A percentile compares a stretch with the other conserved stretches of the same genome.
Evolutionary conservation across 2,888 invertebrate species (phyloP).

Genomic region (Scotopteryx bipunctaria): DNA sequence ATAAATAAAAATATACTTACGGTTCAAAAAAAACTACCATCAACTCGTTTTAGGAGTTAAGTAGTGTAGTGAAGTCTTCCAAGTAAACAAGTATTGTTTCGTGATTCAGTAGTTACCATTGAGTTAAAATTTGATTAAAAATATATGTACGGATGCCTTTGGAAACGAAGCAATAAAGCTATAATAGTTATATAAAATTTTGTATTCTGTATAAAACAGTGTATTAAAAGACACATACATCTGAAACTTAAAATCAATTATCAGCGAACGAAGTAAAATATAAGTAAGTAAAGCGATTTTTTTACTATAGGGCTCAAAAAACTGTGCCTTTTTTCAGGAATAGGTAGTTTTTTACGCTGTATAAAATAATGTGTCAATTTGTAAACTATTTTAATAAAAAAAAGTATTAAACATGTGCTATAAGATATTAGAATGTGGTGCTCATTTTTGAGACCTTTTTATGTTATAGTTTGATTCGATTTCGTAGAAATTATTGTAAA

Average conservation of each 20-base stretch:
- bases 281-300: too few relatives aligned
- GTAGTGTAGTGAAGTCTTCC: conserved; percentile 21
- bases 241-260: too few relatives aligned
- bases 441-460: conserved; percentile 50
- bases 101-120: conserved; percentile 22
- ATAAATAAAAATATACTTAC: not conserved
- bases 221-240: too few relatives aligned
- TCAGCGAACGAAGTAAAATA: too few relatives aligned
- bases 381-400: conserved; percentile 17
- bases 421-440: conserved; percentile 45
- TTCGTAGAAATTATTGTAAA: conserved; percentile 14
- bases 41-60: not conserved
- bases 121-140: not conserved
- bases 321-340: too few relatives aligned
- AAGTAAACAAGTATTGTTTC: not conserved
- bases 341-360: not conserved
- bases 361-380: conserved; percentile 18
- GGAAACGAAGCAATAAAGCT: not conserved
- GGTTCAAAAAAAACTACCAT: not conserved
- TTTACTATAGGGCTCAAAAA: too few relatives aligned
- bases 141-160: conserved; percentile 8
- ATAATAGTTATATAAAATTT: conserved; percentile 17
- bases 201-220: conserved; percentile 14
- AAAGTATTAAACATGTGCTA: conserved; percentile 46
- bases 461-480: conserved; percentile 18